Base-by-base conservation (phyloP, 2,888 invertebrate genomes). In the Leuctra nigra region DNA sequence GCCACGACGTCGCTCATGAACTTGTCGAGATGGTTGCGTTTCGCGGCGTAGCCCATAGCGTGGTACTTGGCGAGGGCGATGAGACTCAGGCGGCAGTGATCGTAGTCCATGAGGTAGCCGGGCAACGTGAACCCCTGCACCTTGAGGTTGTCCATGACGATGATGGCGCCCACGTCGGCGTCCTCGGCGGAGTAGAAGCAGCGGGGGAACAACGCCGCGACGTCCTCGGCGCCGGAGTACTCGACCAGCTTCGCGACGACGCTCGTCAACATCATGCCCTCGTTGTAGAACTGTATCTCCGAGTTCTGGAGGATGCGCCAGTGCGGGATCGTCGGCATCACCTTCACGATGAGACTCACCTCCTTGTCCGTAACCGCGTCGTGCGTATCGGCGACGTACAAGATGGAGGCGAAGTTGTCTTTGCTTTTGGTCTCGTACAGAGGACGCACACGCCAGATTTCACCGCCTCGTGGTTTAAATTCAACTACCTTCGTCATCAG, bases 11-110 rank as follows among this genome's bases (percentile, higher is more conserved):
- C 29, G 23, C 3, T 14, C 33, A 4, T 29, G 35, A 50, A 50
- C n/a, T 23, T 23, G 23, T 23, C 20, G 16, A 18, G 14, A 35
- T 50, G 50, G 16, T 16, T 23, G 20, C 11, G 16, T 44, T 59
- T 59, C 48, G 50, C 22, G 2, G 53, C 61, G 47, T 69, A 61
- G 1, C 68, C 69, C 22, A 66, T 61, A 16, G 70, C 66, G 58
- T 71, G 70, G 23, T 68, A 64, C 4, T 59, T 61, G 0, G 67
- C 66, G 11, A 71, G 59, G 1, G 64, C 47, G 25, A 53, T 58
- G 14, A 68, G 14, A 50, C 62, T 38, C 39, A 62, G 35, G 1
- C 58, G 25, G 47, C 65, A 64, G 35, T 69, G 68, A 1, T 67
- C 65, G 24, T 61, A 64, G 56, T 67, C 68, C 54, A 68, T 13